These are phyloP conservation scores for Xenopus petersii DNA, from an alignment of 2,797 vertebrate genomes.

Conservation along the genomic window DNA sequence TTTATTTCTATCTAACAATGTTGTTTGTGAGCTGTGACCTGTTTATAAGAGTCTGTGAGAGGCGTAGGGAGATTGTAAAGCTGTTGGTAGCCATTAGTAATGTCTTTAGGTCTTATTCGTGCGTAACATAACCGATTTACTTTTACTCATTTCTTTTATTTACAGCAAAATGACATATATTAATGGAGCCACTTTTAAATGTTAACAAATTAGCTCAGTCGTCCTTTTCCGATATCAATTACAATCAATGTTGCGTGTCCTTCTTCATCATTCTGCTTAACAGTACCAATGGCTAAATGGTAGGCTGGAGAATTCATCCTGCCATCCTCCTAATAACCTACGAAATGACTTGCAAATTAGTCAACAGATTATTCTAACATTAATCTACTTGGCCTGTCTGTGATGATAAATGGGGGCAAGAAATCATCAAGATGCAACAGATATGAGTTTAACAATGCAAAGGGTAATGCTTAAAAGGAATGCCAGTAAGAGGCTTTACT, in stretches of 20 bases:
- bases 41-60: too few relatives aligned
- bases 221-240: not conserved
- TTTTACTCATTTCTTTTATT: not conserved
- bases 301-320: not conserved
- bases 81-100: too few relatives aligned
- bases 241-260: slow-evolving; percentile 5
- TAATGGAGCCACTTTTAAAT: not conserved
- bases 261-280: slow-evolving; percentile 3
- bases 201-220: not conserved
- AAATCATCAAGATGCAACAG: not conserved
- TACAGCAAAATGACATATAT: not conserved
- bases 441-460: not conserved
- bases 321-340: slow-evolving; percentile 5
- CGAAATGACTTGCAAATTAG: slow-evolving; percentile 10
- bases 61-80: too few relatives aligned
- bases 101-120: not conserved
- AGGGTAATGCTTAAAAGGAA: not conserved
- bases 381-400: not conserved
- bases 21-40: too few relatives aligned
- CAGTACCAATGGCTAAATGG: not conserved
- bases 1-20: too few relatives aligned
- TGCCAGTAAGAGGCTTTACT: not conserved
- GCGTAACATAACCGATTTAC: not conserved
- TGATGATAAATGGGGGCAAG: slow-evolving; percentile 4
- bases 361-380: slow-evolving; percentile 10